Evolutionary conservation across 2,113 vertebrate species (phyloP).

Genomic region (Chaetops frenatus): DNA sequence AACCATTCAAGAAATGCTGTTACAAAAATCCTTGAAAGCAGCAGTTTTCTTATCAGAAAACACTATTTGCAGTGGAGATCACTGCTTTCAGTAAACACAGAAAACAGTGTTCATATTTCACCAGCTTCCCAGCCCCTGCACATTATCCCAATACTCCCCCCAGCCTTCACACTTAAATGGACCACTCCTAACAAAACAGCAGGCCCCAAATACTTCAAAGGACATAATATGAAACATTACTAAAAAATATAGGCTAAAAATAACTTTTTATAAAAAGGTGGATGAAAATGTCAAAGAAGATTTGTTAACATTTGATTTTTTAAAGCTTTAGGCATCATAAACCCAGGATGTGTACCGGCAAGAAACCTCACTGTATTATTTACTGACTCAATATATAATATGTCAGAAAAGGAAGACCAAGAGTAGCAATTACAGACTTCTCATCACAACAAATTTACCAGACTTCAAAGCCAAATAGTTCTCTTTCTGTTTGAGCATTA

Average conservation of each 20-base stretch:
- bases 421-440: not conserved
- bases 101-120: not conserved
- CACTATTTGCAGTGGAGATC: not conserved
- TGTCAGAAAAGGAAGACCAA: not conserved
- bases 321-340: not conserved
- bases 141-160: not conserved
- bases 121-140: not conserved
- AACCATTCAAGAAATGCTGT: not conserved
- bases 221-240: not conserved
- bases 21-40: not conserved
- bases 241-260: not conserved
- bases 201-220: not conserved
- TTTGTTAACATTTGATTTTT: not conserved
- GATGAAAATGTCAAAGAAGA: not conserved
- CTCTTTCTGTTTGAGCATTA: not conserved
- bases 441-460: not conserved
- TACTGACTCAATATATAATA: not conserved
- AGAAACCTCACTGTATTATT: not conserved
- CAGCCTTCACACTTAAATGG: not conserved
- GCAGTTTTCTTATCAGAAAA: not conserved
- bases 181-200: not conserved
- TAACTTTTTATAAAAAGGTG: not conserved
- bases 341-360: not conserved
- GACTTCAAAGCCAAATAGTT: not conserved
- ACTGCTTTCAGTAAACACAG: not conserved